Evolutionary conservation across 1,140 invertebrate genomes (phyloP).

Genomic region (Penaeus japonicus): DNA sequence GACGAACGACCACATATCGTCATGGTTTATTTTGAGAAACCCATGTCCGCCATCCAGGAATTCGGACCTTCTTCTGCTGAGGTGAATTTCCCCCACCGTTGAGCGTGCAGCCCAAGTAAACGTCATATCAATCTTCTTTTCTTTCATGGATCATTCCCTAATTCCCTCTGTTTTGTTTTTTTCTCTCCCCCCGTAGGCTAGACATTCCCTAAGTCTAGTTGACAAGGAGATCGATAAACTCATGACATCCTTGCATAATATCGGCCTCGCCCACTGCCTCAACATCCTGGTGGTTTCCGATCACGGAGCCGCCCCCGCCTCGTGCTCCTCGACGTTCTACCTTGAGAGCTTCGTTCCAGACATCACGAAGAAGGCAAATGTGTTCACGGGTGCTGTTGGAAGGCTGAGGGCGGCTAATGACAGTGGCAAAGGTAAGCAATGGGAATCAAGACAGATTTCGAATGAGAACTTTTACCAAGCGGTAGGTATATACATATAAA

Average conservation of each 20-base stretch:
- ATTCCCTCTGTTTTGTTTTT: too few relatives aligned
- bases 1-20: conserved; percentile 37
- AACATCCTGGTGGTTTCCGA: conserved; percentile 54
- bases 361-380: conserved; percentile 26
- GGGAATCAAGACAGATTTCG: not conserved
- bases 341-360: conserved; percentile 50
- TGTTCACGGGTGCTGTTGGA: conserved; percentile 51
- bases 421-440: conserved; percentile 20
- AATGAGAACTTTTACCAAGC: too few relatives aligned
- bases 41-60: conserved; percentile 24
- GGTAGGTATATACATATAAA: too few relatives aligned
- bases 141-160: too few relatives aligned
- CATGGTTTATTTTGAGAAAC: conserved; percentile 53
- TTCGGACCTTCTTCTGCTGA: conserved; percentile 25
- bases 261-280: conserved; percentile 35
- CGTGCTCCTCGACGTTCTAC: conserved; percentile 38
- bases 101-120: too few relatives aligned
- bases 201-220: conserved; percentile 21
- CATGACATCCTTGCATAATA: not conserved
- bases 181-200: conserved; percentile 17
- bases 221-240: conserved; percentile 40
- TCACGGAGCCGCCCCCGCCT: conserved; percentile 34
- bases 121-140: too few relatives aligned
- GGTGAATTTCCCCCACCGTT: conserved; percentile 8
- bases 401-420: conserved; percentile 9